Evolutionary conservation across 2,113 vertebrate genomes (phyloP).

Genomic region (Electrona antarctica): DNA sequence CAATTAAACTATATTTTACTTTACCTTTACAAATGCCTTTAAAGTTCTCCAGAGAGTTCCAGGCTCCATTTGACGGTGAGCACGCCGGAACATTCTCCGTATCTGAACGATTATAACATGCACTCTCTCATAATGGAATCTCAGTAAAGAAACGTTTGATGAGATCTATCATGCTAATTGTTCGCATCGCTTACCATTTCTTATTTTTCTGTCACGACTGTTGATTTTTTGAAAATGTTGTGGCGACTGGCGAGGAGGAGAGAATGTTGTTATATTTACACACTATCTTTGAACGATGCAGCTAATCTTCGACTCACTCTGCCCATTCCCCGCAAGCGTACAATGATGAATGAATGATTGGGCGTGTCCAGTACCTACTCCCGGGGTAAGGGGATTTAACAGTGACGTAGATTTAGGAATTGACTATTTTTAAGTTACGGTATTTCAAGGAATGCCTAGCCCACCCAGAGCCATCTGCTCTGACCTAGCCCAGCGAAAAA

Average conservation of each 20-base stretch:
- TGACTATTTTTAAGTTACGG: too few species aligned
- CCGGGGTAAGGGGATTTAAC: too few species aligned
- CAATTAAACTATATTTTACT: not conserved
- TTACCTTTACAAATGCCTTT: constrained; percentile 79
- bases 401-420: too few species aligned
- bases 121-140: too few species aligned
- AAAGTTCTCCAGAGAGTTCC: constrained; percentile 69
- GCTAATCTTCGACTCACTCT: too few species aligned
- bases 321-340: too few species aligned
- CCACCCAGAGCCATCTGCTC: too few species aligned
- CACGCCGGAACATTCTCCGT: constrained; percentile 56
- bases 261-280: not conserved
- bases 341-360: too few species aligned
- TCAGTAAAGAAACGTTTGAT: too few species aligned
- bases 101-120: constrained; percentile 26
- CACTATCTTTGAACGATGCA: not conserved
- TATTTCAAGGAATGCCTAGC: too few species aligned
- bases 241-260: not conserved
- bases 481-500: too few species aligned
- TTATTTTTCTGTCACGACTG: not conserved
- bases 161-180: not conserved
- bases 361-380: too few species aligned
- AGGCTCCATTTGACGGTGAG: constrained; percentile 40
- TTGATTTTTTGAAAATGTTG: not conserved
- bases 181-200: not conserved